phyloP scores from a whole-genome alignment of 2,888 invertebrate genomes.

The Leptopterna dolabrata region DNA sequence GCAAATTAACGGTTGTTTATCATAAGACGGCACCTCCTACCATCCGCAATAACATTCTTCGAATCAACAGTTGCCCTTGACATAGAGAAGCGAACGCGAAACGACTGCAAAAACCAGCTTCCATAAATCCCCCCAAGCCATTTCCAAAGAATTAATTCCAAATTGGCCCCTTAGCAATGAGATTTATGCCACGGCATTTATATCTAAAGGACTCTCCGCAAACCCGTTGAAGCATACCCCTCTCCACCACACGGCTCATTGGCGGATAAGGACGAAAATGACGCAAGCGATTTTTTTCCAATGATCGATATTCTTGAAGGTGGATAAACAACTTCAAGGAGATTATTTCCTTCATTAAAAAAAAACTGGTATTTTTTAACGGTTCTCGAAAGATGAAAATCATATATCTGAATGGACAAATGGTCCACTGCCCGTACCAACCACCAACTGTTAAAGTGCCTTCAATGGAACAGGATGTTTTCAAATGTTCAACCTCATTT shows the following conservation, averaged over 20 bases:
- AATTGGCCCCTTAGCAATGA: constrained; percentile 5
- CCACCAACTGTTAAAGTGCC: no score
- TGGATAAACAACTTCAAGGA: constrained; percentile 10
- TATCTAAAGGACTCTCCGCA: neutral
- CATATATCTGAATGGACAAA: no score
- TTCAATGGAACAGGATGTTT: no score
- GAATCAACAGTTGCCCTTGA: constrained; percentile 12
- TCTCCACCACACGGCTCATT: neutral
- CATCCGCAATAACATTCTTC: neutral
- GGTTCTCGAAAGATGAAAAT: no score
- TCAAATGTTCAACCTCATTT: no score
- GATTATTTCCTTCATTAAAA: neutral
- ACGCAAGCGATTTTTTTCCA: neutral
- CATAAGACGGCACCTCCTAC: neutral
- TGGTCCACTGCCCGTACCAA: no score
- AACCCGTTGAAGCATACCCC: neutral
- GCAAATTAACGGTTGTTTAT: neutral
- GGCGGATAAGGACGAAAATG: neutral
- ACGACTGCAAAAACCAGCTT: neutral
- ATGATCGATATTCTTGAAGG: neutral
- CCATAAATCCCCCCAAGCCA: neutral
- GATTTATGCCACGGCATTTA: neutral
- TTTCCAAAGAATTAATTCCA: constrained; percentile 27
- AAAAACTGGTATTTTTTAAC: no score
- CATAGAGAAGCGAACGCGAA: neutral